A percentile compares a stretch with the other conserved stretches of the same genome.
phyloP scores from a whole-genome alignment of 2,113 vertebrate species.

The Ailuropoda melanoleuca region DNA sequence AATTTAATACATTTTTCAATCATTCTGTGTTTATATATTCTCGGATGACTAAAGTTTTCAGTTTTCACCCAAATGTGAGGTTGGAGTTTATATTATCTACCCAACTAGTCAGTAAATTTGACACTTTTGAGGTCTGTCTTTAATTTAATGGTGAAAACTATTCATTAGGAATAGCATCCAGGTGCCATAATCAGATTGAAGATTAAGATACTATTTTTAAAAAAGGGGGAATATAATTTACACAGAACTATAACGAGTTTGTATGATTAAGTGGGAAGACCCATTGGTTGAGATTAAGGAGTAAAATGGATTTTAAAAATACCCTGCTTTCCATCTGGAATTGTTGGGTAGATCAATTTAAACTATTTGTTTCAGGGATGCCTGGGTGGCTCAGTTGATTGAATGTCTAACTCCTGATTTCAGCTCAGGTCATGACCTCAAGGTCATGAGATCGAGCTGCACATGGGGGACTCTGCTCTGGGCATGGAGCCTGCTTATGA shows the following conservation, averaged over 20 bases:
- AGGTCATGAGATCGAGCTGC: not conserved
- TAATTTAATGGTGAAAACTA: not conserved
- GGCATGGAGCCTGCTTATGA: not conserved
- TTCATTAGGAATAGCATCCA: not conserved
- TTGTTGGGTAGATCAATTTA: not conserved
- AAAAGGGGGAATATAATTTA: not conserved
- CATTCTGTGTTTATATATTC: not conserved
- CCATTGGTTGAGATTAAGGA: not conserved
- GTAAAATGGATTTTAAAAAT: not conserved
- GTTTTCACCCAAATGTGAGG: not conserved
- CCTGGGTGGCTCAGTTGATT: not conserved
- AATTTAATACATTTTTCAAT: not conserved
- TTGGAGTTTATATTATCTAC: not conserved
- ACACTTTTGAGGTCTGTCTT: not conserved
- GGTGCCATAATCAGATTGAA: not conserved
- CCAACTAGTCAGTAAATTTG: not conserved
- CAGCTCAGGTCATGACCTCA: not conserved
- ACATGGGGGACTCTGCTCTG: not conserved
- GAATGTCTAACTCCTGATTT: not conserved
- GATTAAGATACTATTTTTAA: not conserved
- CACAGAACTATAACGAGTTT: not conserved
- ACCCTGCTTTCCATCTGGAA: not conserved
- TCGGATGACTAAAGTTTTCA: not conserved
- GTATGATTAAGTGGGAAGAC: not conserved
- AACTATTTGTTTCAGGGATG: not conserved